Evolutionary conservation across 2,888 invertebrate species (phyloP).

Genomic region (Callyntrura sp.): DNA sequence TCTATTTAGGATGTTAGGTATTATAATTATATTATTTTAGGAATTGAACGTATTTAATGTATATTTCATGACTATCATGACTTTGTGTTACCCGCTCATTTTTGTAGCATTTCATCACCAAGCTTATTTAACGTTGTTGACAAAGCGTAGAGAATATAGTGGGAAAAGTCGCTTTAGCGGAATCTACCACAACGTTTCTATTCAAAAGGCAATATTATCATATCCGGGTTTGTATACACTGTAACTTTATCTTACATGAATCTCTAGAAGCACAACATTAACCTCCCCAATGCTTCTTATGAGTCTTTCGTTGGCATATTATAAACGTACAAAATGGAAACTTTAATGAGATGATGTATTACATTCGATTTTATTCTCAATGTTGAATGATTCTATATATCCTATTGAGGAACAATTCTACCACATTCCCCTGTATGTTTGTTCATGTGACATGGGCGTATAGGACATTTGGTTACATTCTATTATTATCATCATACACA

Average conservation of each 20-base stretch:
- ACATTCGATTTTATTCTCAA: neutral
- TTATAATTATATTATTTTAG: neutral
- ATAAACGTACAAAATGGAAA: neutral
- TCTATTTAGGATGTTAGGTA: neutral
- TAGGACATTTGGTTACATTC: neutral
- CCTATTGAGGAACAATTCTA: neutral
- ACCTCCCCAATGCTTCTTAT: neutral
- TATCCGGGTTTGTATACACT: neutral
- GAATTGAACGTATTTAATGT: neutral
- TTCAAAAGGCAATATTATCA: neutral
- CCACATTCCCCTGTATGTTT: neutral
- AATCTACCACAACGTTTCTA: neutral
- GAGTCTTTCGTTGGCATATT: neutral
- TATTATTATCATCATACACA: neutral
- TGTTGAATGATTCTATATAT: neutral
- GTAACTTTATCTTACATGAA: no score
- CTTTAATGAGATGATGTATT: neutral
- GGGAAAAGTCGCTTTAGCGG: neutral
- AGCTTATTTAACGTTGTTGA: slow-evolving; percentile 51
- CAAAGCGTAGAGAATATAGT: slow-evolving; percentile 59
- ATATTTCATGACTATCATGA: no score
- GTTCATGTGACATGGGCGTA: neutral
- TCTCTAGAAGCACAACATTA: neutral
- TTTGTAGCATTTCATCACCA: slow-evolving; percentile 3
- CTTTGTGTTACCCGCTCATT: neutral